These are phyloP conservation scores for Volucella inflata DNA, from an alignment of 2,888 invertebrate species.

Conservation along the genomic window DNA sequence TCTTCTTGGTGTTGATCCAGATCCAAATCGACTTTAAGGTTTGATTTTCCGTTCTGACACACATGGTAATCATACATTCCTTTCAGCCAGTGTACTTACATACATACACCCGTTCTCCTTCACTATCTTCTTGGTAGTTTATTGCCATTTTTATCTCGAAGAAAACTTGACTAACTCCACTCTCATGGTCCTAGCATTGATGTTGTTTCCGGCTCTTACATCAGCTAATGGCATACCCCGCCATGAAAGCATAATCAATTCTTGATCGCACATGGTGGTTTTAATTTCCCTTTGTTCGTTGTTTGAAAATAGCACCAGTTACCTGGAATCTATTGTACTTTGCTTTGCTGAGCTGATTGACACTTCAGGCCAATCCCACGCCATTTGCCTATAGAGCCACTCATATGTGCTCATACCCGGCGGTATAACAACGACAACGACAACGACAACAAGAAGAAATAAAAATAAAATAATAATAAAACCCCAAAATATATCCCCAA, in stretches of 20 bases:
- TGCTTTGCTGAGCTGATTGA: slow-evolving; percentile 35
- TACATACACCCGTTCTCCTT: no score
- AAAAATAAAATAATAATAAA: no score
- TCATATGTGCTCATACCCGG: no score
- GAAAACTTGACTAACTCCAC: no score
- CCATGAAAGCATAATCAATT: slow-evolving; percentile 1
- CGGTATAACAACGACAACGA: no score
- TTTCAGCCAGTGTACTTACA: no score
- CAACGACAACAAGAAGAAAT: no score
- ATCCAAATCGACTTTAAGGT: background rate
- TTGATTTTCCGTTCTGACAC: background rate
- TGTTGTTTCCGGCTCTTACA: background rate
- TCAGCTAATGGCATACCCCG: background rate
- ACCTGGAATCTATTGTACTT: slow-evolving; percentile 18
- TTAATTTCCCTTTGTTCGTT: slow-evolving; percentile 44
- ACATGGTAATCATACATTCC: no score
- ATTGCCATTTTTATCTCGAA: no score
- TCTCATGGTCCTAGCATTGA: no score
- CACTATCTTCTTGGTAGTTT: no score
- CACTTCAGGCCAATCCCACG: slow-evolving; percentile 51
- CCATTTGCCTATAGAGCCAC: background rate
- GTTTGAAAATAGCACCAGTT: slow-evolving; percentile 11
- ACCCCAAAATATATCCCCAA: background rate
- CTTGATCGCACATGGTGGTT: slow-evolving; percentile 14
- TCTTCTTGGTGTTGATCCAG: no score